A percentile compares a stretch with the other conserved stretches of the same genome.
These are phyloP conservation scores for Excalfactoria chinensis DNA, from an alignment of 2,113 vertebrate species.

Conservation along the genomic window DNA sequence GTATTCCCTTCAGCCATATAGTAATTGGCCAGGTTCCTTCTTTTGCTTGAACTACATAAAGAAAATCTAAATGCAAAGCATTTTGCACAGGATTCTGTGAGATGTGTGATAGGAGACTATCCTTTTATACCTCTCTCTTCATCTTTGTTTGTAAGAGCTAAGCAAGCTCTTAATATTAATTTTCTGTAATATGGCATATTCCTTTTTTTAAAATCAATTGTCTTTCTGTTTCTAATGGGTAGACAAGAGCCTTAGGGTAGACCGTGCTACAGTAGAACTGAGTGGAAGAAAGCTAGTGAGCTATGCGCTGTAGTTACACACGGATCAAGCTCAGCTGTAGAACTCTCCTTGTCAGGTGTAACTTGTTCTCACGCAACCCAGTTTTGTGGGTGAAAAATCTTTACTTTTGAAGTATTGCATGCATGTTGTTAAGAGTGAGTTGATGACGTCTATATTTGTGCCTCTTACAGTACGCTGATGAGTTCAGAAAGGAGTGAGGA, in stretches of 20 bases:
- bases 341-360: slow-evolving; percentile 9
- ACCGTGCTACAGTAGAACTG: neutral
- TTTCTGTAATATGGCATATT: neutral
- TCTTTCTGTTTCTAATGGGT: neutral
- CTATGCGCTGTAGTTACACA: neutral
- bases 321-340: neutral
- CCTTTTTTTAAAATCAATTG: neutral
- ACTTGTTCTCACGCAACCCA: neutral
- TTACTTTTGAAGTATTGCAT: neutral
- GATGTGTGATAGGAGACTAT: neutral
- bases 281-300: neutral
- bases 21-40: neutral
- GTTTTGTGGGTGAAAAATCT: neutral
- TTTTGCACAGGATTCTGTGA: neutral
- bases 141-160: neutral
- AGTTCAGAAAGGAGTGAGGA: slow-evolving; percentile 1
- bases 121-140: neutral
- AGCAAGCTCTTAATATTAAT: neutral
- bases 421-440: neutral
- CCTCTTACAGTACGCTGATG: neutral
- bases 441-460: neutral
- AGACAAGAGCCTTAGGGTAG: neutral
- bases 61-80: neutral
- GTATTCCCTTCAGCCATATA: neutral
- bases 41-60: neutral